Evolutionary conservation across 2,113 vertebrate species (phyloP).

Genomic region (Emydura subglobosa): DNA sequence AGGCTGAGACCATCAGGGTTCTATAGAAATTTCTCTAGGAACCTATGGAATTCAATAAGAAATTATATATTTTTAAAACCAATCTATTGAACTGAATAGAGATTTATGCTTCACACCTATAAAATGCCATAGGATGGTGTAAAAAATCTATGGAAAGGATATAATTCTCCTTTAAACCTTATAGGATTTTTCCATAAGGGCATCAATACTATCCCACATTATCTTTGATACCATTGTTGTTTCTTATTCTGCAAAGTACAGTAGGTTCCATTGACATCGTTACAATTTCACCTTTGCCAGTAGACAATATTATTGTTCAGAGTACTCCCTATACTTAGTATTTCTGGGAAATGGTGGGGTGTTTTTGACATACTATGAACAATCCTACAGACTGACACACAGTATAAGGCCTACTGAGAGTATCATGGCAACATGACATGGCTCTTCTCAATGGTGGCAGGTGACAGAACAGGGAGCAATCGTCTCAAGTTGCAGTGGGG

Average conservation of each 20-base stretch:
- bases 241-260: background rate
- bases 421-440: too few species aligned
- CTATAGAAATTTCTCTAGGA: slow-evolving; percentile 39
- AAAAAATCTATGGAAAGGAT: background rate
- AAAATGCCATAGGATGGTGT: background rate
- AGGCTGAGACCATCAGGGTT: slow-evolving; percentile 22
- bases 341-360: background rate
- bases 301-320: background rate
- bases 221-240: background rate
- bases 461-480: too few species aligned
- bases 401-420: background rate
- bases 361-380: rapidly evolving
- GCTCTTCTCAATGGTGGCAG: too few species aligned
- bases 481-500: too few species aligned
- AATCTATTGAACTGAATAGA: slow-evolving; percentile 36
- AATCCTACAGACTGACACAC: background rate
- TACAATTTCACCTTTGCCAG: background rate
- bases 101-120: slow-evolving; percentile 12
- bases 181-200: background rate
- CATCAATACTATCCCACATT: background rate
- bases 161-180: background rate
- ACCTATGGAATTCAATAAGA: slow-evolving; percentile 29
- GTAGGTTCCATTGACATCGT: background rate
- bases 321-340: rapidly evolving
- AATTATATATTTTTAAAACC: slow-evolving; percentile 44